Percentiles rank a stretch among this genome's conserved stretches.
phyloP scores from a whole-genome alignment of 2,113 vertebrate species.

The Suncus etruscus region DNA sequence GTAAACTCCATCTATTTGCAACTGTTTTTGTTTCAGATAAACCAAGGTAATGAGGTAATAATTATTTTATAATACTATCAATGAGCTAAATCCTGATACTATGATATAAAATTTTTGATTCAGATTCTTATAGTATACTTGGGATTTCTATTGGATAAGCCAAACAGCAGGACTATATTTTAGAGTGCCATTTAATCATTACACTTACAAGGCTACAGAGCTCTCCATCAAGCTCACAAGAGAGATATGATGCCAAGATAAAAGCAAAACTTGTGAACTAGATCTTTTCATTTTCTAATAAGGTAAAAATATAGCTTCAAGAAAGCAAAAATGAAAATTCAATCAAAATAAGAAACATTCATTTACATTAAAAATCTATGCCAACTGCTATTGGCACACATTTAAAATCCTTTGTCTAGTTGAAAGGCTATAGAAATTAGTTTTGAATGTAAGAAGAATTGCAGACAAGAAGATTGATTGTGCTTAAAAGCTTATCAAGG shows the following conservation, averaged over 20 bases:
- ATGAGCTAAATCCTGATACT: not conserved
- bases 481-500: conserved; percentile 1
- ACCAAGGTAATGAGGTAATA: not conserved
- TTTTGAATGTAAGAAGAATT: conserved; percentile 47
- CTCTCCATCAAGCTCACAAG: not conserved
- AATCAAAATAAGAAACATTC: not conserved
- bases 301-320: not conserved
- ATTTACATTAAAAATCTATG: conserved; percentile 43
- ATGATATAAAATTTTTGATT: not conserved
- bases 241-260: not conserved
- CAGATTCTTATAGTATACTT: not conserved
- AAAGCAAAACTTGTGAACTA: not conserved
- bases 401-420: conserved; percentile 65
- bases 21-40: not conserved
- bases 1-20: not conserved
- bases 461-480: conserved; percentile 59
- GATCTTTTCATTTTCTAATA: not conserved
- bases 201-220: conserved; percentile 20
- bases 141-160: fast-evolving
- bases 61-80: not conserved
- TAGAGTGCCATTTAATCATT: not conserved
- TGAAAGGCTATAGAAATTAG: conserved; percentile 47
- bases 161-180: not conserved
- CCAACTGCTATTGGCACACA: conserved; percentile 54
- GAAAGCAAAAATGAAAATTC: not conserved